Evolutionary conservation across 1,140 invertebrate genomes (phyloP).

Genomic region (Drosophila azteca): DNA sequence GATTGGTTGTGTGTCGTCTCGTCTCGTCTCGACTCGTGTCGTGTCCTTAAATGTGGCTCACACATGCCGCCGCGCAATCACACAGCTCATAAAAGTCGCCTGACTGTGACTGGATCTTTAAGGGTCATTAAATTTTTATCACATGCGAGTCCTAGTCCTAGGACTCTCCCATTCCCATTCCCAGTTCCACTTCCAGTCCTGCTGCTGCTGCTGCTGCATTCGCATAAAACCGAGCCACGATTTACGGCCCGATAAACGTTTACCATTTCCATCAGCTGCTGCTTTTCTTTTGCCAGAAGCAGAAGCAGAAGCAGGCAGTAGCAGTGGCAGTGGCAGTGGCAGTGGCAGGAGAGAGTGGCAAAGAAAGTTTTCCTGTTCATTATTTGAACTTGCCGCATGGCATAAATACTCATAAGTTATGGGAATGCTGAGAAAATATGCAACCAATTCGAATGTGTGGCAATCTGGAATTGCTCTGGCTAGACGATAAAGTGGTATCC

Average conservation of each 20-base stretch:
- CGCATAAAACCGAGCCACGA: constrained; percentile 59
- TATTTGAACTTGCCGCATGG: constrained; percentile 55
- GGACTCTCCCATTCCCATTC: too few species aligned
- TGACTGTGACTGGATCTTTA: constrained; percentile 57
- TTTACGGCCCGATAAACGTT: constrained; percentile 77
- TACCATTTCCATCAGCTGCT: constrained; percentile 65
- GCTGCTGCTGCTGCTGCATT: constrained; percentile 27
- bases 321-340: neutral
- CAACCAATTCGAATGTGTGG: constrained; percentile 54
- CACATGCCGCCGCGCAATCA: constrained; percentile 63
- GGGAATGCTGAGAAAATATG: constrained; percentile 65
- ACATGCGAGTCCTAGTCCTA: constrained; percentile 50
- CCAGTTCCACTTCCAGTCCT: constrained; percentile 2
- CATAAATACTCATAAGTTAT: constrained; percentile 61
- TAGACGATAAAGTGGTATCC: constrained; percentile 5
- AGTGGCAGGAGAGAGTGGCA: neutral
- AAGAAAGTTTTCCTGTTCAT: constrained; percentile 31
- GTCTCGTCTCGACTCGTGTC: neutral
- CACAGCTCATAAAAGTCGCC: constrained; percentile 79
- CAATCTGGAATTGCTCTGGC: constrained; percentile 20
- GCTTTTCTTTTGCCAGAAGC: constrained; percentile 10
- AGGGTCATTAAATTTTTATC: constrained; percentile 78
- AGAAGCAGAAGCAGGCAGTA: neutral
- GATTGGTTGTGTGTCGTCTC: neutral
- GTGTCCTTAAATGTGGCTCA: constrained; percentile 36